Conservation (phyloP, 2,113 vertebrate genomes). For the Lontra canadensis region DNA sequence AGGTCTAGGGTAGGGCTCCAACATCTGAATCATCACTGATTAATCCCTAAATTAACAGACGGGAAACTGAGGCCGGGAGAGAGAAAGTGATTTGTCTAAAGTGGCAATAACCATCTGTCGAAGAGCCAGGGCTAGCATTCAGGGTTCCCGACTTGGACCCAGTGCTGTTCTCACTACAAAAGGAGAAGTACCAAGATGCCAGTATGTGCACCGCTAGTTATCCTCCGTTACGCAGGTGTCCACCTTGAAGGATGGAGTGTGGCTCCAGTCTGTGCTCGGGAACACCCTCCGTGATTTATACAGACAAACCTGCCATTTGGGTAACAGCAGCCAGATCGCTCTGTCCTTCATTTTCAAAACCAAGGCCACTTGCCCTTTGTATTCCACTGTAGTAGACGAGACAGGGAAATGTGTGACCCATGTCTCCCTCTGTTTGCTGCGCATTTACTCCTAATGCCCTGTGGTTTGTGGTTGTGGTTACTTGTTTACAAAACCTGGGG, state of each 20-base stretch:
- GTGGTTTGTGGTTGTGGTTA: constrained; percentile 24
- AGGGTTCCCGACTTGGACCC: neutral
- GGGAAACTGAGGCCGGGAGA: neutral
- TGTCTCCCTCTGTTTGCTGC: neutral
- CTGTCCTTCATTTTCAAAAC: neutral
- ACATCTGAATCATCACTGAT: neutral
- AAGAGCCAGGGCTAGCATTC: neutral
- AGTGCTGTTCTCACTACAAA: neutral
- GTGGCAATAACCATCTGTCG: neutral
- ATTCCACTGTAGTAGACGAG: neutral
- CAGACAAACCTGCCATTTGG: neutral
- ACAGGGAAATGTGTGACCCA: neutral
- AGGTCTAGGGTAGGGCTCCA: neutral
- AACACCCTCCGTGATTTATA: neutral
- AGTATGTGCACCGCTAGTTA: neutral
- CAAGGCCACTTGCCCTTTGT: neutral
- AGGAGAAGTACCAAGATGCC: neutral
- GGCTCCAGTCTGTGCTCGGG: neutral
- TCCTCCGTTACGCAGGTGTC: neutral
- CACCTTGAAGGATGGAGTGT: neutral
- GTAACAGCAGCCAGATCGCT: neutral
- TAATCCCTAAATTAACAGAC: neutral
- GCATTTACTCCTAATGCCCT: neutral
- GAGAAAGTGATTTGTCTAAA: neutral
- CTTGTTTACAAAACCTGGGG: constrained; percentile 36